Conservation (phyloP, 2,113 vertebrate genomes). For the Pipa parva region DNA sequence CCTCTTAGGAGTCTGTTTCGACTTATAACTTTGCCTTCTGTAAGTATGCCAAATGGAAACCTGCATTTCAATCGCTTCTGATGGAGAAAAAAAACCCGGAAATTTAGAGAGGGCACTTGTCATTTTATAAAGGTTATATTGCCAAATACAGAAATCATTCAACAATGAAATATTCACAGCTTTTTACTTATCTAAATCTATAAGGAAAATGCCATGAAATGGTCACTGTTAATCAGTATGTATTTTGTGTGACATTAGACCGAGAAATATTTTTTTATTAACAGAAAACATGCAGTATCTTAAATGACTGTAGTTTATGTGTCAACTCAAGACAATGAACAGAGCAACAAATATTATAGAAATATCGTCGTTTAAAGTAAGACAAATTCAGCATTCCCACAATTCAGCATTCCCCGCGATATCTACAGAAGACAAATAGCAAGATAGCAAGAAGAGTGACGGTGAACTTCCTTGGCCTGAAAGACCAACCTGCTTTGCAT, state of each 20-base stretch:
- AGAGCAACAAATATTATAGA: neutral
- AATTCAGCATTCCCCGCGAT: neutral
- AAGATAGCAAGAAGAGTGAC: neutral
- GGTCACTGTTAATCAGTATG: neutral
- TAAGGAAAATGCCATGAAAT: neutral
- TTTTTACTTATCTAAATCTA: neutral
- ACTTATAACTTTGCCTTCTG: conserved; percentile 3
- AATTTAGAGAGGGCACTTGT: too few relatives aligned
- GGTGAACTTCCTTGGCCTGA: neutral
- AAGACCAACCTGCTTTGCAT: neutral
- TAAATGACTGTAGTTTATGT: conserved; percentile 1
- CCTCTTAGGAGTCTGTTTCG: neutral
- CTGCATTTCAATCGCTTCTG: neutral
- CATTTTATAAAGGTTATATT: conserved; percentile 13
- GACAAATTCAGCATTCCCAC: too few relatives aligned
- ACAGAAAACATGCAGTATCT: conserved; percentile 1
- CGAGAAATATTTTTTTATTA: conserved; percentile 15
- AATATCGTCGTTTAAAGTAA: neutral
- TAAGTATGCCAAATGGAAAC: conserved; percentile 9
- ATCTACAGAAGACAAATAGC: neutral
- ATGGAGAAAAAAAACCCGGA: neutral
- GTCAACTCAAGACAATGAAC: neutral
- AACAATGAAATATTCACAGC: neutral
- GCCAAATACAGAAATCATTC: conserved; percentile 3
- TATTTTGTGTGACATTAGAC: neutral